These are phyloP conservation scores for Resseliella maxima DNA, from an alignment of 2,888 invertebrate genomes.

Conservation along the genomic window DNA sequence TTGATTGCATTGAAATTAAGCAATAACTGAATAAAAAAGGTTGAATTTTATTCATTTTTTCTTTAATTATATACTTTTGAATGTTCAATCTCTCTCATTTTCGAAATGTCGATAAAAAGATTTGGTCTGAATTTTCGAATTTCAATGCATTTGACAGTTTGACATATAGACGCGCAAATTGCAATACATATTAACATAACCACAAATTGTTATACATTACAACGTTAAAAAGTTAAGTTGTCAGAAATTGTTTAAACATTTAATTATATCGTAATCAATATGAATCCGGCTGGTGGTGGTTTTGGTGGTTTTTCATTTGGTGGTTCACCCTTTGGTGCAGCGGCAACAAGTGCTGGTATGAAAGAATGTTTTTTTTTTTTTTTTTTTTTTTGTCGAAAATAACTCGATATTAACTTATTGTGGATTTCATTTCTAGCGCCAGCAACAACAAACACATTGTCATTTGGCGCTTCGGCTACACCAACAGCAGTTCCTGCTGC, in stretches of 20 bases:
- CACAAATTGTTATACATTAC: neutral
- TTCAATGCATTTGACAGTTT: neutral
- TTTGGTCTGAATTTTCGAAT: neutral
- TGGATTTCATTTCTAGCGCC: neutral
- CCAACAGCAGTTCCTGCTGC: neutral
- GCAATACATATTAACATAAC: neutral
- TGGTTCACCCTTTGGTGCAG: neutral
- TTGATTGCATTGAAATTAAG: too few relatives aligned
- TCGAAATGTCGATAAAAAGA: neutral
- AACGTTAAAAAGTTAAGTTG: too few relatives aligned
- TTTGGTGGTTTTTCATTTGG: neutral
- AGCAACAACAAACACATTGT: neutral
- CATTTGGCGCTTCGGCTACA: neutral
- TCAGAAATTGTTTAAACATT: too few relatives aligned
- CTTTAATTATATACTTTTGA: neutral
- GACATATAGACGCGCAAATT: constrained; percentile 51
- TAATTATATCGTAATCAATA: too few relatives aligned
- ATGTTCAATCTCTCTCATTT: neutral
- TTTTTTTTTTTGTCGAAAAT: neutral
- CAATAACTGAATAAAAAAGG: too few relatives aligned
- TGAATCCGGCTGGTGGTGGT: constrained; percentile 47
- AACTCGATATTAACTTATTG: neutral
- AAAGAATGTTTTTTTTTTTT: neutral
- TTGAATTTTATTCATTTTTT: too few relatives aligned
- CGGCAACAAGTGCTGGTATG: neutral